Base-by-base conservation (phyloP, 2,113 vertebrate genomes). In the Cathartes aura region DNA sequence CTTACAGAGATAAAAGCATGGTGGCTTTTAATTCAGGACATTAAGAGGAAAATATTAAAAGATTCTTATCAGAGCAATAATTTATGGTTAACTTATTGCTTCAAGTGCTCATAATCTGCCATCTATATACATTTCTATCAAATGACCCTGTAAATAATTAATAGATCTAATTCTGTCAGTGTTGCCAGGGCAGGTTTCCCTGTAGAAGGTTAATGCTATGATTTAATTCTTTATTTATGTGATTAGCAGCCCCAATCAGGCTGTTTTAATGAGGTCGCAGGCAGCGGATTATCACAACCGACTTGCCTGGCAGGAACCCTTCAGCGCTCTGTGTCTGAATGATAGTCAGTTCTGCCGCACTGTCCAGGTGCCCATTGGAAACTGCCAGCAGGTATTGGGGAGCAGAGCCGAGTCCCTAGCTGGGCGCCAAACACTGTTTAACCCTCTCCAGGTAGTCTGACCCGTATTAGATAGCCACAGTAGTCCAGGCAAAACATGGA, bases 131-230 rank as follows among this genome's bases (percentile, higher is more conserved):
- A 90, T 94, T 97, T 93, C 85, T 96, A 93, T 94, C 90, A 95
- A 97, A 94, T 93, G 94, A 95, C 90, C 87, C 93, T 84, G 76
- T 97, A 95, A 96, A 97, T 97, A 97, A 98, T 97, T 97, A 95
- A 97, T 96, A 85, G 87, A 84, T 89, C 95, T 97, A 97, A 98
- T 97, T 95, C 94, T 94, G 80, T 66, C 85, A 94, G 82, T 84
- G 87, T 93, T 95, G 58, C 89, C 82, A 94, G 94, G 93, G 94
- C 94, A 96, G 95, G 89, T 93, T 97, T 96, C 87, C 87, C 93
- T 94, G 91, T 78, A 91, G 91, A 97, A 96, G 91, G 94, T 96
- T 98, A 96, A 96, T 97, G 94, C 93, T 92, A 72, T 97, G 79
- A 96, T 92, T 98, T 96, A 93, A 95, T 97, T 93, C 91, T 96